These are phyloP conservation scores for Talpa occidentalis DNA, from an alignment of 2,113 vertebrate species.

Conservation along the genomic window DNA sequence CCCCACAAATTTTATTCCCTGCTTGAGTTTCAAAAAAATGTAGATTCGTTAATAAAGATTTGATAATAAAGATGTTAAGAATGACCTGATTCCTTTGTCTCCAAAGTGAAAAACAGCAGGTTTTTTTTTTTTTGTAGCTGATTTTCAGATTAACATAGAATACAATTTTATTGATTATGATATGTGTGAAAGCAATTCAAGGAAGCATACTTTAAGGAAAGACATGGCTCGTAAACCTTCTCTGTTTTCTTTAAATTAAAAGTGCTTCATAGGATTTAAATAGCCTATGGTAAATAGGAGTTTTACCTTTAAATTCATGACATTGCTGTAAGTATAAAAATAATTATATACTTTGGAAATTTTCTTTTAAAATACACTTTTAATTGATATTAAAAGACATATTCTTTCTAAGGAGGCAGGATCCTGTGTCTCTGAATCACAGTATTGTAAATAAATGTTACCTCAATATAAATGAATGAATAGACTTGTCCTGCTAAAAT, in stretches of 20 bases:
- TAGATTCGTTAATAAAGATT: no score
- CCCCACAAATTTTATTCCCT: not conserved
- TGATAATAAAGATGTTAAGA: no score
- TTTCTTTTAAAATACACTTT: not conserved
- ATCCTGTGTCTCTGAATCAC: no score
- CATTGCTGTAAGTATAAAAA: not conserved
- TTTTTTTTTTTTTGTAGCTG: not conserved
- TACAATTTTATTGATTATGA: not conserved
- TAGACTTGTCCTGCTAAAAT: not conserved
- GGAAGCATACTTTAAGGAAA: not conserved
- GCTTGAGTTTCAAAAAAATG: not conserved
- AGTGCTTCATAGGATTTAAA: not conserved
- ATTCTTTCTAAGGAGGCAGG: not conserved
- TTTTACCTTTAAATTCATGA: conserved; percentile 9
- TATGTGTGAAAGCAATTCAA: not conserved
- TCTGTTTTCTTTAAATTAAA: not conserved
- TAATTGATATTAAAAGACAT: not conserved
- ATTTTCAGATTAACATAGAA: not conserved
- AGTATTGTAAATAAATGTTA: no score
- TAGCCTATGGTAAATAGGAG: no score
- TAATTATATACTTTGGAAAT: not conserved
- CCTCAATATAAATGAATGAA: no score
- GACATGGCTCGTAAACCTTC: not conserved
- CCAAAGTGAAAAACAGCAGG: not conserved
- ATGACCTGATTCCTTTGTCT: not conserved